Percentiles rank a stretch among this genome's conserved stretches.
Conservation (phyloP, 2,113 vertebrate genomes). For the Antechinus flavipes region DNA sequence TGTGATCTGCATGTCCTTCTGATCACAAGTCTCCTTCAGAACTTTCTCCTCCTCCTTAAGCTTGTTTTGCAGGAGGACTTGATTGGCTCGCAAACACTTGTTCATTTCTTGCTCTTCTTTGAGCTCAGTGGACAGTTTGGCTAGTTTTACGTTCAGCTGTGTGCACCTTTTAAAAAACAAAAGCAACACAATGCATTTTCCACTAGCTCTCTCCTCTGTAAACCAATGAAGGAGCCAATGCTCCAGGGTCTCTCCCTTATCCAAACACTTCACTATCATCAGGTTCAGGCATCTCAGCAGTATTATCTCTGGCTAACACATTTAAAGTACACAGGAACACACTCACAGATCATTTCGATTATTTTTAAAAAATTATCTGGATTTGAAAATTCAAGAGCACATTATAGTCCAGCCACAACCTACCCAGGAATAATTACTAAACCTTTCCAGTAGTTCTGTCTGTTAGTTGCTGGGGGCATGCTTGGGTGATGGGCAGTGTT, state of each 20-base stretch:
- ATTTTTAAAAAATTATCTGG: too few relatives aligned
- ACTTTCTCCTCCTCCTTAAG: slow-evolving; percentile 92
- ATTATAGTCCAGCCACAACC: not conserved
- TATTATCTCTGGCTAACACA: slow-evolving; percentile 27
- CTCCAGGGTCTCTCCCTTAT: slow-evolving; percentile 14
- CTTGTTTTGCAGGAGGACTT: slow-evolving; percentile 91
- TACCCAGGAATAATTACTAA: not conserved
- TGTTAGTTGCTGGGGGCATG: not conserved
- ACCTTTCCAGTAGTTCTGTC: slow-evolving; percentile 19
- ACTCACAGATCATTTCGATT: not conserved
- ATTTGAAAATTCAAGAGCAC: not conserved
- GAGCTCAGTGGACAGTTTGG: slow-evolving; percentile 92
- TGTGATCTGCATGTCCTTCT: slow-evolving; percentile 90
- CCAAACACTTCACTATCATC: not conserved
- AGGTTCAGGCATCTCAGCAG: not conserved
- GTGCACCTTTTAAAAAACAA: slow-evolving; percentile 86
- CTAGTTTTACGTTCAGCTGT: slow-evolving; percentile 90
- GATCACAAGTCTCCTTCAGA: slow-evolving; percentile 88
- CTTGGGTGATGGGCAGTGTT: not conserved
- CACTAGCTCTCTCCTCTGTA: slow-evolving; percentile 30
- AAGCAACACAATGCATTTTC: slow-evolving; percentile 58
- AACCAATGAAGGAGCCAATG: not conserved
- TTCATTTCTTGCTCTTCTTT: slow-evolving; percentile 99
- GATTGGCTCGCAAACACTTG: slow-evolving; percentile 94
- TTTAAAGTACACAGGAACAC: not conserved